Conservation (phyloP, 2,888 invertebrate genomes). For the Lamproptera curius region DNA sequence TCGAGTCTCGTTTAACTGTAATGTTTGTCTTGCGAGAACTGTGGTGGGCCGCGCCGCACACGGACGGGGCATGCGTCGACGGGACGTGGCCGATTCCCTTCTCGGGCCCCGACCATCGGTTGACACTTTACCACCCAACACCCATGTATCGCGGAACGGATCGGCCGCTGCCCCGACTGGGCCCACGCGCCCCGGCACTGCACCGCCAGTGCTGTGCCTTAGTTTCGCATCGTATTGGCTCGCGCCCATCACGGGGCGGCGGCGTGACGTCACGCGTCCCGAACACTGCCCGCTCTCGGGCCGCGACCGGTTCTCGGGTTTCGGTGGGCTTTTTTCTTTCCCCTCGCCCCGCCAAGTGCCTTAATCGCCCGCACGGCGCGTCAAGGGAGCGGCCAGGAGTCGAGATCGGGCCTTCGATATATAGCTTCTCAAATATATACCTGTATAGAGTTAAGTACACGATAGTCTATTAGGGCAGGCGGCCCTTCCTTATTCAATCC, state of each 20-base stretch:
- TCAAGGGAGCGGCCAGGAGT: conserved; percentile 51
- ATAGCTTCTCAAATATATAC: conserved; percentile 42
- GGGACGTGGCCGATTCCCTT: conserved; percentile 60
- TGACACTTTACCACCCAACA: no score
- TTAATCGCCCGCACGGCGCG: conserved; percentile 47
- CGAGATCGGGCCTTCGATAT: conserved; percentile 49
- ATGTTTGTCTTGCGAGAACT: conserved; percentile 66
- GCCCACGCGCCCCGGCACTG: conserved; percentile 36
- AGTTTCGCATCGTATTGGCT: conserved; percentile 22
- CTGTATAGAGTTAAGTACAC: conserved; percentile 50
- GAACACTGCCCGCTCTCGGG: conserved; percentile 29
- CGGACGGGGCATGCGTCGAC: conserved; percentile 69
- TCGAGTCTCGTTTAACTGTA: conserved; percentile 76
- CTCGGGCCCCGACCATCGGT: conserved; percentile 14
- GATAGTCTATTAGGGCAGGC: conserved; percentile 39
- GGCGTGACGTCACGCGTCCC: not conserved
- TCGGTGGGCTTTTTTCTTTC: conserved; percentile 71
- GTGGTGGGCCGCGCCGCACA: conserved; percentile 67
- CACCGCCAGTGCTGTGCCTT: conserved; percentile 8
- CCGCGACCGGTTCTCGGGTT: conserved; percentile 67
- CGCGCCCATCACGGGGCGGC: conserved; percentile 28
- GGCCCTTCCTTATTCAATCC: conserved; percentile 26
- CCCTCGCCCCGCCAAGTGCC: conserved; percentile 44
- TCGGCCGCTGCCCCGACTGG: conserved; percentile 45
- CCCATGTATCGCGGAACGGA: conserved; percentile 34